A percentile compares a stretch with the other conserved stretches of the same genome.
These are phyloP conservation scores for Ephialtes manifestator DNA, from an alignment of 2,888 invertebrate species.

Conservation along the genomic window DNA sequence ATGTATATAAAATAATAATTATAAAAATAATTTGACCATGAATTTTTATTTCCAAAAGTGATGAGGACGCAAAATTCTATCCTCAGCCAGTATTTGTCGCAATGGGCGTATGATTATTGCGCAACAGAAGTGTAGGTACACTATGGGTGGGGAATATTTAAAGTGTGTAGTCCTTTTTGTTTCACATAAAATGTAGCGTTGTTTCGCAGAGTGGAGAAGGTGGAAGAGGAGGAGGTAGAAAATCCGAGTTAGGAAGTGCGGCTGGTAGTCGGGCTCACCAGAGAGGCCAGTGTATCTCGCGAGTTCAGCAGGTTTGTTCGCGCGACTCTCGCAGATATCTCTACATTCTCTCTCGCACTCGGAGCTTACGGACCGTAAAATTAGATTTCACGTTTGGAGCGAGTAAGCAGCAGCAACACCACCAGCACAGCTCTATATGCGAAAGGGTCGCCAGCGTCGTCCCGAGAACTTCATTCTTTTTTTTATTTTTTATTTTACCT, in stretches of 20 bases:
- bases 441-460: conserved; percentile 54
- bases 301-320: conserved; percentile 72
- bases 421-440: conserved; percentile 16
- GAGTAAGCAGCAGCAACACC: conserved; percentile 58
- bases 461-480: conserved; percentile 50
- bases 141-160: conserved; percentile 24
- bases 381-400: conserved; percentile 73
- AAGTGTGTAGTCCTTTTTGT: conserved; percentile 22
- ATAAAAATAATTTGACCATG: too few species aligned
- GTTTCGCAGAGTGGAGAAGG: conserved; percentile 43
- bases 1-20: too few species aligned
- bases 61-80: background rate
- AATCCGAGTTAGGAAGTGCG: conserved; percentile 58
- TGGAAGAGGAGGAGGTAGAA: conserved; percentile 35
- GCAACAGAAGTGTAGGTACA: background rate
- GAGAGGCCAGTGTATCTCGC: conserved; percentile 63
- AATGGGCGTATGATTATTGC: background rate
- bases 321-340: conserved; percentile 51
- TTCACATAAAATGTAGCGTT: conserved; percentile 53
- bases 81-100: background rate
- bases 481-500: conserved; percentile 35
- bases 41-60: too few species aligned
- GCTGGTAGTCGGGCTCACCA: conserved; percentile 34
- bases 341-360: conserved; percentile 62
- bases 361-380: conserved; percentile 76